Percentiles rank a stretch among this genome's conserved stretches.
Conservation (phyloP, 1,140 invertebrate species). For the Ditylenchus dipsaci region DNA sequence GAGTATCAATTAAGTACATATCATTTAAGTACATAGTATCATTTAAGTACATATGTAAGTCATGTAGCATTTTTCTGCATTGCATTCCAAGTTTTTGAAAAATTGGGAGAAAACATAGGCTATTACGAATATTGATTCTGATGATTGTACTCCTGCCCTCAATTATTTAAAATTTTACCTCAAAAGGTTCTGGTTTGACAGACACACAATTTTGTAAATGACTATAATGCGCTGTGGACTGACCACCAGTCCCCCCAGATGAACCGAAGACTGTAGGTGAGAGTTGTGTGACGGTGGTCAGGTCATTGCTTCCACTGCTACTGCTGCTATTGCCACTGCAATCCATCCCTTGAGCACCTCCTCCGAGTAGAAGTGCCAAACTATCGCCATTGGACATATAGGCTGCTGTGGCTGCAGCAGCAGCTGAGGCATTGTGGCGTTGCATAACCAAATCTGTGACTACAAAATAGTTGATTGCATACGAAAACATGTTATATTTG, state of each 20-base stretch:
- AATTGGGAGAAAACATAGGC: too few species aligned
- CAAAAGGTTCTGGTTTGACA: conserved; percentile 10
- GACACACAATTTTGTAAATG: not conserved
- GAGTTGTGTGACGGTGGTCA: not conserved
- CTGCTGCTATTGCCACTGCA: conserved; percentile 8
- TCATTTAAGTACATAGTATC: too few species aligned
- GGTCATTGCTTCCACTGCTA: conserved; percentile 4
- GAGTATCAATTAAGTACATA: too few species aligned
- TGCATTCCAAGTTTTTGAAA: too few species aligned
- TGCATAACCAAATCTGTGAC: conserved; percentile 26
- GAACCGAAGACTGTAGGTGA: not conserved
- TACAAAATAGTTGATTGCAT: conserved; percentile 10
- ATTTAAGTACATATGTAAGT: too few species aligned
- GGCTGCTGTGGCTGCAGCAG: not conserved
- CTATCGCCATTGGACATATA: conserved; percentile 39
- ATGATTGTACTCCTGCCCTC: too few species aligned
- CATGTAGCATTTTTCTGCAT: too few species aligned
- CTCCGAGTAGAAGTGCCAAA: conserved; percentile 27
- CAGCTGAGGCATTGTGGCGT: conserved; percentile 8
- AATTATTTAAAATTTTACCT: too few species aligned
- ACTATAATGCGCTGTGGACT: not conserved
- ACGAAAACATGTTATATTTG: not conserved
- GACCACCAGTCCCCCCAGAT: too few species aligned
- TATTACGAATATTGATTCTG: too few species aligned
- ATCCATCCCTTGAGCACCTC: not conserved